Base-by-base conservation (phyloP, 2,888 invertebrate genomes). In the Ditula angustiorana region DNA sequence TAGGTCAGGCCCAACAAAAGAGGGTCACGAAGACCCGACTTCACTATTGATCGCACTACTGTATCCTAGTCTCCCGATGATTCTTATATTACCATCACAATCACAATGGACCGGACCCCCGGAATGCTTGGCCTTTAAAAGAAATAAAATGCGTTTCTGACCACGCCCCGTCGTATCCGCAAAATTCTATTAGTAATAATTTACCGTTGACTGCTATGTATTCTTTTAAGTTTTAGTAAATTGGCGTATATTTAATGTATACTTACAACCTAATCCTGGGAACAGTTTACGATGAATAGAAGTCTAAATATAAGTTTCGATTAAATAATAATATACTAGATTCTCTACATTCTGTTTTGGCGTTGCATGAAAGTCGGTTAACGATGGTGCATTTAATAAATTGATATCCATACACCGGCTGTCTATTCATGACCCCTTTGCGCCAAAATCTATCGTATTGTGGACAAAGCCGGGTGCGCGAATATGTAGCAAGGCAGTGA, bases 401-500 rank as follows among this genome's bases (percentile, higher is more conserved):
- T 77, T 77, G 77, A 73, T 65, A 70, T 71, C 63, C 66, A 61
- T 72, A 67, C 77, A 80, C 73, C 73, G 74, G 72, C 70, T 69
- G 74, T 74, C 79, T 77, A 72, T 83, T 81, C 78, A 74, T 77
- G 76, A 82, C 81, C 81, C 80, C 79, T 80, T 81, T 79, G 78
- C 76, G 50, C 74, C 72, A 72, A 74, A 78, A 79, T 77, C 73
- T 77, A 81, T 80, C 72, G 73, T 57, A 70, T 58, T 62, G 66
- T 80, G 79, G 83, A 88, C 85, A 87, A 88, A 84, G 86, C 84
- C 78, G 73, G 78, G 77, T 85, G 84, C 85, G 91, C 90, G 88
- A 90, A 91, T 91, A 88, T 90, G 90, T 90, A 88, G 78, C 84
- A 77, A 74, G 69, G 80, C 82, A 77, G 76, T 73, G 78, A 85